Conservation (phyloP, 2,888 invertebrate species). For the Patella pellucida region DNA sequence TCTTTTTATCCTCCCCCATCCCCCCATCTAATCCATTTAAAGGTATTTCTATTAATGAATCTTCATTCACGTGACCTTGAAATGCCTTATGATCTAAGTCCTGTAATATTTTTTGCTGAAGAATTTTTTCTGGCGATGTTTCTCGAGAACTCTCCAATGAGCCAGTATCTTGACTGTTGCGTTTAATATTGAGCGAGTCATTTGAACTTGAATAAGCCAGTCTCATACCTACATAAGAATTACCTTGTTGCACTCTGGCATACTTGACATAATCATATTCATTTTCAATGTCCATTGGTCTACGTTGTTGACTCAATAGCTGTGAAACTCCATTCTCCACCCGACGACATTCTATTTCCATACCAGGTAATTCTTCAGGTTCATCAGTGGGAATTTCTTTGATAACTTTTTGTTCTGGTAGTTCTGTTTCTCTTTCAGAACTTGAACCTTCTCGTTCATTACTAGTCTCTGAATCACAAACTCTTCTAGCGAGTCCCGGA, state of each 20-base stretch:
- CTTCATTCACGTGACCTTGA: conserved; percentile 60
- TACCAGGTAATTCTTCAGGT: not conserved
- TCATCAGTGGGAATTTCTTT: not conserved
- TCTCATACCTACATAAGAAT: conserved; percentile 84
- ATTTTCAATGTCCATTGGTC: conserved; percentile 62
- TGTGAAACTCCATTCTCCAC: conserved; percentile 1
- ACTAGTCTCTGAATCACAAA: conserved; percentile 45
- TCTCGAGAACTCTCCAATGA: conserved; percentile 54
- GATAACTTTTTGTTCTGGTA: conserved; percentile 6
- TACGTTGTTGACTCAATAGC: conserved; percentile 1
- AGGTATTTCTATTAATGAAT: conserved; percentile 67
- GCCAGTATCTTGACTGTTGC: conserved; percentile 47
- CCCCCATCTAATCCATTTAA: conserved; percentile 71
- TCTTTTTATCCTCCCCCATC: conserved; percentile 77
- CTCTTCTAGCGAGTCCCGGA: conserved; percentile 66
- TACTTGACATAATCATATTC: conserved; percentile 70
- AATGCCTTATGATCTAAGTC: conserved; percentile 32
- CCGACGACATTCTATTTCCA: conserved; percentile 1
- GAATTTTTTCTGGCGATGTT: conserved; percentile 56
- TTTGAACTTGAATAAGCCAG: conserved; percentile 74
- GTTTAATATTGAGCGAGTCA: conserved; percentile 52
- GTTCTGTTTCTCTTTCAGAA: conserved; percentile 49
- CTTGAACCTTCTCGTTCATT: conserved; percentile 58
- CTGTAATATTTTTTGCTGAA: conserved; percentile 46
- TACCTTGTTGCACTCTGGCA: conserved; percentile 73